These are phyloP conservation scores for Bombus superbus DNA, from an alignment of 1,140 invertebrate species.

Conservation along the genomic window DNA sequence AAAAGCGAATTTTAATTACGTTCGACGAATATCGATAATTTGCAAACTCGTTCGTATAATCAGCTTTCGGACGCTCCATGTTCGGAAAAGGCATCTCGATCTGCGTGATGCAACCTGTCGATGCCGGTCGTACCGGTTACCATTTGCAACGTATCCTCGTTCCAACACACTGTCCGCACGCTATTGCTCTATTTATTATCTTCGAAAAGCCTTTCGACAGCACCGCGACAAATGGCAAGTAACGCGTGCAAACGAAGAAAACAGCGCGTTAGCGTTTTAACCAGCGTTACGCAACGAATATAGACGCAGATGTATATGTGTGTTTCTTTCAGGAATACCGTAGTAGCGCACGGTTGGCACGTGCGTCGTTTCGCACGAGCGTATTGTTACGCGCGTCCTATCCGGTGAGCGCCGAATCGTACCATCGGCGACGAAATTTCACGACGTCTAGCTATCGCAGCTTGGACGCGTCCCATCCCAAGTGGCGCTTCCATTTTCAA, in stretches of 20 bases:
- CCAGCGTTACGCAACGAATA: conserved; percentile 10
- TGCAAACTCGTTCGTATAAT: background rate
- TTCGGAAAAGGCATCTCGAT: background rate
- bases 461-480: background rate
- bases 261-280: background rate
- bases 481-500: background rate
- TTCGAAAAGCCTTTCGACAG: background rate
- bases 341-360: background rate
- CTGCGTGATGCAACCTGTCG: background rate
- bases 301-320: background rate
- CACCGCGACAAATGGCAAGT: background rate
- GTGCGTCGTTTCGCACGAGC: background rate
- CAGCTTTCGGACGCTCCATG: no score
- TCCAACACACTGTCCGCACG: background rate
- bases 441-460: background rate
- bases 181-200: background rate
- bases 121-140: background rate
- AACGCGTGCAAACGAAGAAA: background rate
- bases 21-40: background rate
- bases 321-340: background rate
- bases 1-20: background rate
- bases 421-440: background rate
- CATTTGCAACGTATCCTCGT: background rate
- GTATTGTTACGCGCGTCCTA: background rate
- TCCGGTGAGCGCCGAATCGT: background rate